Evolutionary conservation across 2,888 invertebrate genomes (phyloP).

Genomic region (Lepeophtheirus nordmannii): DNA sequence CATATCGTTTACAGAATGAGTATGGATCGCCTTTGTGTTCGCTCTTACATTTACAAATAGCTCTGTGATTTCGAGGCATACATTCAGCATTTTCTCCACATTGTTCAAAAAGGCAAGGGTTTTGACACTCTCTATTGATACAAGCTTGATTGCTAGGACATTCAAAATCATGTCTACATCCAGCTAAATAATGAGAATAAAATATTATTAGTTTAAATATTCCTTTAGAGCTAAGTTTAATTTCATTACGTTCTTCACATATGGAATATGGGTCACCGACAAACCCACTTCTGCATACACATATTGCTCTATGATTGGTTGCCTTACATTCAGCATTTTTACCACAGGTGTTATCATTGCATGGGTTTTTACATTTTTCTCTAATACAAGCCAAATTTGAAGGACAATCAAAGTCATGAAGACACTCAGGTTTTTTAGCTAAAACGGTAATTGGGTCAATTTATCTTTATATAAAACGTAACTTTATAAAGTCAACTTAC

Average conservation of each 20-base stretch:
- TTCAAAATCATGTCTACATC: constrained; percentile 16
- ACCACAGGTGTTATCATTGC: constrained; percentile 47
- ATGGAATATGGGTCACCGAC: constrained; percentile 52
- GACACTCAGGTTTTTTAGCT: constrained; percentile 45
- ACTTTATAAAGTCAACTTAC: constrained; percentile 10
- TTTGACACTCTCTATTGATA: constrained; percentile 54
- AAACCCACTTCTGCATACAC: constrained; percentile 63
- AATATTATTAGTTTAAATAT: constrained; percentile 8
- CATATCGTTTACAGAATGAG: constrained; percentile 31
- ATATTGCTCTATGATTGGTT: constrained; percentile 63
- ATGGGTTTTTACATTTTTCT: constrained; percentile 53
- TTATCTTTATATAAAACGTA: neutral
- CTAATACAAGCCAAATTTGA: constrained; percentile 56
- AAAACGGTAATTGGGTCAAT: neutral
- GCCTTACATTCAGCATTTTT: constrained; percentile 52
- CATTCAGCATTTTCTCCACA: constrained; percentile 57
- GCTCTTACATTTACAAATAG: constrained; percentile 27
- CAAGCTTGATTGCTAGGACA: constrained; percentile 36
- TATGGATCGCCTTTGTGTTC: constrained; percentile 59
- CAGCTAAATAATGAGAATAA: constrained; percentile 26
- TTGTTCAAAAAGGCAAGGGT: constrained; percentile 45
- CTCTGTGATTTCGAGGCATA: constrained; percentile 29
- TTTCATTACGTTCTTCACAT: constrained; percentile 21
- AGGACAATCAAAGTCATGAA: constrained; percentile 52
- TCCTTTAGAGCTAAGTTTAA: too few species aligned